Evolutionary conservation across 2,797 vertebrate species (phyloP).

Genomic region (Crax fasciolata): DNA sequence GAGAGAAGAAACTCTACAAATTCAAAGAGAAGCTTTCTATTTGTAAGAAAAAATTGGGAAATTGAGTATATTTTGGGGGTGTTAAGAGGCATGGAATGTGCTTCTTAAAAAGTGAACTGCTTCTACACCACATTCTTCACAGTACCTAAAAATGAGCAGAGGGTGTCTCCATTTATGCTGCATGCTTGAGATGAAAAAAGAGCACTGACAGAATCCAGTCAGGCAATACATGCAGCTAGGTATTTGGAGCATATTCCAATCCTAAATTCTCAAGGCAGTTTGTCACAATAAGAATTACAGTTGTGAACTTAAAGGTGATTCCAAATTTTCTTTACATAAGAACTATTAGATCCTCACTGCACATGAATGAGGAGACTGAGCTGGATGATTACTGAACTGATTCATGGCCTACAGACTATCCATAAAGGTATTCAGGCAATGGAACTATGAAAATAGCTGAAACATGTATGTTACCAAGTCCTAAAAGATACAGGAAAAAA

Average conservation of each 20-base stretch:
- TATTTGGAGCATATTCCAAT: neutral
- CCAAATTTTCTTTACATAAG: neutral
- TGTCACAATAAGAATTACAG: neutral
- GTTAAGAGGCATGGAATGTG: fast-evolving
- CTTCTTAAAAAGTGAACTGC: neutral
- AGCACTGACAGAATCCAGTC: neutral
- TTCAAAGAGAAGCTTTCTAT: neutral
- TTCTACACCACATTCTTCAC: neutral
- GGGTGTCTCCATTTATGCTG: neutral
- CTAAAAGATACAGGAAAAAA: neutral
- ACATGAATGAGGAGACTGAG: neutral
- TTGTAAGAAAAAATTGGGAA: neutral
- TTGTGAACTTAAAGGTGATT: neutral
- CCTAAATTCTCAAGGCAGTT: neutral
- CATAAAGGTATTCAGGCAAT: neutral
- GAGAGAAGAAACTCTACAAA: neutral
- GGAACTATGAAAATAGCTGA: neutral
- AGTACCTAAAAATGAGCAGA: neutral
- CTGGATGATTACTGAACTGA: neutral
- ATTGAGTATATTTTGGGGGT: fast-evolving
- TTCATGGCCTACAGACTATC: neutral
- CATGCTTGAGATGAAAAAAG: neutral
- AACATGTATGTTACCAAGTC: neutral
- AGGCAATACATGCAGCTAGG: neutral
- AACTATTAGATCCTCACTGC: neutral